A percentile compares a stretch with the other conserved stretches of the same genome.
Conservation (phyloP, 2,113 vertebrate genomes). For the Clarias macrocephalus region DNA sequence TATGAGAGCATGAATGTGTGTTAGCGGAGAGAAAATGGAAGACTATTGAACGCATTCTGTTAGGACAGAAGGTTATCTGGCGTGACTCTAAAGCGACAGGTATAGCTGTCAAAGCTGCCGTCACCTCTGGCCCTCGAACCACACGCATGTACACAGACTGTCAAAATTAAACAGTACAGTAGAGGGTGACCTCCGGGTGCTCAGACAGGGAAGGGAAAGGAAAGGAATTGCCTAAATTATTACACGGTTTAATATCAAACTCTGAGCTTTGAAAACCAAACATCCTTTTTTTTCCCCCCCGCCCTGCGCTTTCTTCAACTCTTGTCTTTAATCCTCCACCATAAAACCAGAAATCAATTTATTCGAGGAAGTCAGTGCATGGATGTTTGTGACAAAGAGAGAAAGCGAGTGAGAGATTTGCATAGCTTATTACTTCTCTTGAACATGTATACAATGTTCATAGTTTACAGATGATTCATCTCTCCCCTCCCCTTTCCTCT, state of each 20-base stretch:
- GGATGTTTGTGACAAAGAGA: slow-evolving; percentile 44
- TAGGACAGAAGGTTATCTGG: slow-evolving; percentile 93
- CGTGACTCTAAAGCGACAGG: slow-evolving; percentile 78
- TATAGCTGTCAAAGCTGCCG: slow-evolving; percentile 75
- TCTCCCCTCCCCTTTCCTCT: slow-evolving; percentile 21
- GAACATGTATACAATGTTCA: slow-evolving; percentile 38
- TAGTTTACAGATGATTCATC: slow-evolving; percentile 40
- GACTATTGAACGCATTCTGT: slow-evolving; percentile 85
- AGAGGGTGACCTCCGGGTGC: background rate
- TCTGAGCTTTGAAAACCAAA: background rate
- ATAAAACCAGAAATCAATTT: slow-evolving; percentile 56
- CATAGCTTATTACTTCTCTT: slow-evolving; percentile 55
- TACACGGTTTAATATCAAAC: background rate
- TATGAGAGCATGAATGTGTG: slow-evolving; percentile 87
- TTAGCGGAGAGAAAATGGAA: slow-evolving; percentile 84
- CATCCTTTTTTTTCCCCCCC: background rate
- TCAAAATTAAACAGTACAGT: slow-evolving; percentile 15
- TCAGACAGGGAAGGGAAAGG: background rate
- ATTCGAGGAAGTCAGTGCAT: slow-evolving; percentile 35
- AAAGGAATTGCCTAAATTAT: background rate
- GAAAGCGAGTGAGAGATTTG: slow-evolving; percentile 46
- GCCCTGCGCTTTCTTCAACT: background rate
- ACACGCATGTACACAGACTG: slow-evolving; percentile 53
- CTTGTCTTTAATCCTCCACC: slow-evolving; percentile 38
- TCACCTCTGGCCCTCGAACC: slow-evolving; percentile 63